Evolutionary conservation across 2,888 invertebrate genomes (phyloP).

Genomic region (Zygaena filipendulae): DNA sequence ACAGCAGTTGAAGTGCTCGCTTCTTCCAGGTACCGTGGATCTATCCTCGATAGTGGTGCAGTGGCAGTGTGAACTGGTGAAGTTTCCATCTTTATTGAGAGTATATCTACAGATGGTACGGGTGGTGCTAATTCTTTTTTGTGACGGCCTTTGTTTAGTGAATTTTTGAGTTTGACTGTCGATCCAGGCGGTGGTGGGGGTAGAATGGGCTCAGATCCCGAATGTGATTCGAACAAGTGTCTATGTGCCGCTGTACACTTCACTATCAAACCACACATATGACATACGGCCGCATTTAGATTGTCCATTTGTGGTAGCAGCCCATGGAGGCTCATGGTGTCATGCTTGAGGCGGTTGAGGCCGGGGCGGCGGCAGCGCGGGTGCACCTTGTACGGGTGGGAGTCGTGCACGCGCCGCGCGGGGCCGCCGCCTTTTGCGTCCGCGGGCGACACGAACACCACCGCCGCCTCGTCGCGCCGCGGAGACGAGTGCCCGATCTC

Average conservation of each 20-base stretch:
- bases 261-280: constrained; percentile 79
- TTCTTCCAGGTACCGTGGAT: constrained; percentile 46
- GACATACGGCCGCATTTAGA: constrained; percentile 81
- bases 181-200: constrained; percentile 53
- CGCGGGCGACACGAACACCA: constrained; percentile 33
- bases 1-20: constrained; percentile 37
- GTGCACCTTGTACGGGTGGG: constrained; percentile 38
- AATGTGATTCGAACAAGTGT: constrained; percentile 74
- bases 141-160: constrained; percentile 40
- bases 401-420: constrained; percentile 31
- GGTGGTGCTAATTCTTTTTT: constrained; percentile 48
- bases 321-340: constrained; percentile 81
- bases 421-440: constrained; percentile 35
- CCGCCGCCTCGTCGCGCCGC: constrained; percentile 40
- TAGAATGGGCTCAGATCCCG: constrained; percentile 42
- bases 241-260: constrained; percentile 82
- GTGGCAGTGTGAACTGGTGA: constrained; percentile 43
- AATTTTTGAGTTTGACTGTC: constrained; percentile 33
- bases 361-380: constrained; percentile 45
- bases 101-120: constrained; percentile 39
- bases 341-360: constrained; percentile 60
- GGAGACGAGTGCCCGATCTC: constrained; percentile 61
- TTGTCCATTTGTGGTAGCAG: constrained; percentile 82
- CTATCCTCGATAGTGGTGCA: constrained; percentile 50
- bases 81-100: constrained; percentile 43